phyloP scores from a whole-genome alignment of 2,797 vertebrate species.

The Sternotherus odoratus region DNA sequence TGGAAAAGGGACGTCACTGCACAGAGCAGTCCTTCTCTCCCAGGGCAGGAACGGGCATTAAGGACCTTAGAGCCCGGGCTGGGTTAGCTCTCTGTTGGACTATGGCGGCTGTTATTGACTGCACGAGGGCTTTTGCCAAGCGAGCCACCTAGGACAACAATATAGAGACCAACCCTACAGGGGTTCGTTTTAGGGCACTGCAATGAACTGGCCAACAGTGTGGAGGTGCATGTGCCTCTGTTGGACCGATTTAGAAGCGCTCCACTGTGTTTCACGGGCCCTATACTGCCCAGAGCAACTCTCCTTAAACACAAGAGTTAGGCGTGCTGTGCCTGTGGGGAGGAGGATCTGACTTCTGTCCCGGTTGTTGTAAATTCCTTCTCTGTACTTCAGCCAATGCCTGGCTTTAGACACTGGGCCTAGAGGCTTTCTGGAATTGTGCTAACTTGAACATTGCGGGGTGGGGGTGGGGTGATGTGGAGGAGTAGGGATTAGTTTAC shows the following conservation, averaged over 20 bases:
- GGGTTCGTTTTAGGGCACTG: rapidly evolving
- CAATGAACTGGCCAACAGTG: rapidly evolving
- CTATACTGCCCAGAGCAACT: background rate
- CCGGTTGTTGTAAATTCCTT: background rate
- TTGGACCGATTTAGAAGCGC: rapidly evolving
- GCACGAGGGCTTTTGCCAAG: background rate
- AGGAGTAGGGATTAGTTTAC: rapidly evolving
- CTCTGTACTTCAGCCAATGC: background rate
- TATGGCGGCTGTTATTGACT: background rate
- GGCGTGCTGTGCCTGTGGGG: background rate
- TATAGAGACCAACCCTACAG: background rate
- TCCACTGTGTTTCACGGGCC: background rate
- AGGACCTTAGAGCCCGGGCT: background rate
- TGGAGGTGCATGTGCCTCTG: rapidly evolving
- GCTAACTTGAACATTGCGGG: background rate
- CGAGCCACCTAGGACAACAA: background rate
- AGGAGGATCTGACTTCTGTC: background rate
- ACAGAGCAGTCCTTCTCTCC: background rate
- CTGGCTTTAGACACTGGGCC: background rate
- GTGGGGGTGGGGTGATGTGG: background rate
- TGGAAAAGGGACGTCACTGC: background rate
- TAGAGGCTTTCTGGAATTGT: background rate
- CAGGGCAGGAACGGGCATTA: background rate
- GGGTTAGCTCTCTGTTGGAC: background rate
- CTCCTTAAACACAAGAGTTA: rapidly evolving